These are phyloP conservation scores for Strongylocentrotus purpuratus DNA, from an alignment of 35 echinoderm and acorn worm genomes.

Conservation along the genomic window DNA sequence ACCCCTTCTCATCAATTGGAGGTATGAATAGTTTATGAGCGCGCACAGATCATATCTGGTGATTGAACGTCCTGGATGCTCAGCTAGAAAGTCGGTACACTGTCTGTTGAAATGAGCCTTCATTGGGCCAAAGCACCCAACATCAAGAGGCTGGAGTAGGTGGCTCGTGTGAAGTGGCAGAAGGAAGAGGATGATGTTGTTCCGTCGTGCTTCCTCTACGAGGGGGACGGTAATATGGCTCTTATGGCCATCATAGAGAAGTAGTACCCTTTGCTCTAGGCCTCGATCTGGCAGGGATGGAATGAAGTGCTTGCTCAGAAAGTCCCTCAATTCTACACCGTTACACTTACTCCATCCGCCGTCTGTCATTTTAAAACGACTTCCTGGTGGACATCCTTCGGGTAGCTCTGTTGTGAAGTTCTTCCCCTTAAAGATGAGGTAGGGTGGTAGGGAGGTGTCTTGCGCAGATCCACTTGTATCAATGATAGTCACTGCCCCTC, in stretches of 20 bases:
- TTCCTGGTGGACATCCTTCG: neutral
- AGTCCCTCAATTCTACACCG: neutral
- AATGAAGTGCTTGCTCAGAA: neutral
- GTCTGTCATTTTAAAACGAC: neutral
- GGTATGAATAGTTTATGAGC: neutral
- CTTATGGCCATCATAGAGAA: neutral
- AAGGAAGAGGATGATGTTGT: neutral
- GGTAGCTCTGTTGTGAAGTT: neutral
- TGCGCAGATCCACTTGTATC: neutral
- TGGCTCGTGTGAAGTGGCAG: neutral
- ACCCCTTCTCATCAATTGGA: neutral
- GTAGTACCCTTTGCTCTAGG: neutral
- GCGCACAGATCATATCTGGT: neutral
- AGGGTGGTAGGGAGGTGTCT: neutral
- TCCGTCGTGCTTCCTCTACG: neutral
- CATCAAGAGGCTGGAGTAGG: neutral
- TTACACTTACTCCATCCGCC: constrained; percentile 26
- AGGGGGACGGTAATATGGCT: too few relatives aligned
- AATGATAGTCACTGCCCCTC: too few relatives aligned
- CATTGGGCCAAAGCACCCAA: neutral
- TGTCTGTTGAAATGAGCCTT: neutral
- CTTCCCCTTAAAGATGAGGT: neutral
- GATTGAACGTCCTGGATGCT: neutral
- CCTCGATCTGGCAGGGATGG: neutral
- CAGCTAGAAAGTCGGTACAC: neutral